Evolutionary conservation across 2,113 vertebrate genomes (phyloP), one percentile per base, ranked within the genome.

Genomic region (Oreamnos americanus): DNA sequence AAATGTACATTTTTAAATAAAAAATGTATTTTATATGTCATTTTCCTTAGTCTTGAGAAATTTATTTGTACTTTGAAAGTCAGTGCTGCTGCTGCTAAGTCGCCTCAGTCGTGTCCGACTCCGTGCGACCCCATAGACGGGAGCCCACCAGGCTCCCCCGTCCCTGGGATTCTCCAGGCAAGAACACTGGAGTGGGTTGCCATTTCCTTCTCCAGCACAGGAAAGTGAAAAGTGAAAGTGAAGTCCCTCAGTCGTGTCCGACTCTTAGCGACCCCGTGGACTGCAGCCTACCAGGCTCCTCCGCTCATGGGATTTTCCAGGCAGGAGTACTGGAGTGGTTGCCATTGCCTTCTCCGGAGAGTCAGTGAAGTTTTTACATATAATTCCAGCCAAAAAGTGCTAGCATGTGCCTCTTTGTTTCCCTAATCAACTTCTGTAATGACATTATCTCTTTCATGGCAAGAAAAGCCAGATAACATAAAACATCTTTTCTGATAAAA

Each of bases 401-500:
- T 62, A 84, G 28, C 33, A 39, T 58, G 47, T n/a, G 36, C 26
- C 26, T n/a, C 23, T 91, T 58, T 64, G 53, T 74, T 57, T 76
- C 26, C 33, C 43, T 28, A 85, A 64, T 81, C 21, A 96, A 51
- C 19, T 83, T 23, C 43, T 3, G 0, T 45, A 76, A 87, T 92
- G 89, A 95, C 95, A 91, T 74, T 64, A 82, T 86, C 30, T 90
- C 39, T 67, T 84, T 87, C 28, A 90, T 33, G 71, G 14, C 19
- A 17, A 82, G 91, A 96, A 78, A 88, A 78, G 11, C 45, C 16
- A 67, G 19, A 53, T 51, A 88, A 76, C 11, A 58, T 88, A 60
- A 11, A n/a, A 28, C 33, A 96, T 88, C 60, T 93, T 82, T 94
- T 93, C 85, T 94, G 74, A 90, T 81, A 94, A 71, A 94, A 39